Evolutionary conservation across 2,888 invertebrate species (phyloP).

Genomic region (Nomada fabriciana): DNA sequence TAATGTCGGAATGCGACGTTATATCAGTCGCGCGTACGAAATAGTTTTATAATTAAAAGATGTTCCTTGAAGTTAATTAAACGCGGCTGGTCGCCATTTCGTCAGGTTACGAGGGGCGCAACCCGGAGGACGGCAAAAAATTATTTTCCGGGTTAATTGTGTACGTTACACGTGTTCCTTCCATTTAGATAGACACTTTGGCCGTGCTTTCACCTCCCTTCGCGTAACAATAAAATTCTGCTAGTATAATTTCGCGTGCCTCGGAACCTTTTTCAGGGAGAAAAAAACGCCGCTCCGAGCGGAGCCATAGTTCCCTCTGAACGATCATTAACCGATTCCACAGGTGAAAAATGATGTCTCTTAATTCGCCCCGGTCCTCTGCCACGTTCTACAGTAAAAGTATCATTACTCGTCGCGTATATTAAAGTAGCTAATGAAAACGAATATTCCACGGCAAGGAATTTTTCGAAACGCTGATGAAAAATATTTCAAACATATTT

Average conservation of each 20-base stretch:
- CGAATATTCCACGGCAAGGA: too few species aligned
- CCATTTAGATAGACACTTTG: conserved; percentile 56
- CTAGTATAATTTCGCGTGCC: conserved; percentile 25
- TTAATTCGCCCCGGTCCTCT: neutral
- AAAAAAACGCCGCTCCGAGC: neutral
- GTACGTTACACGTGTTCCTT: conserved; percentile 64
- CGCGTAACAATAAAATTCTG: conserved; percentile 44
- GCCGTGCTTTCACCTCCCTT: conserved; percentile 1
- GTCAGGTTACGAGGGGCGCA: conserved; percentile 44
- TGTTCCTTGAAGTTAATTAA: conserved; percentile 81
- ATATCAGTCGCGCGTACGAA: conserved; percentile 53
- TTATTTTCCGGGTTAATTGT: conserved; percentile 80
- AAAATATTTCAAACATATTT: too few species aligned
- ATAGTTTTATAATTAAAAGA: conserved; percentile 79
- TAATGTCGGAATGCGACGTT: conserved; percentile 65
- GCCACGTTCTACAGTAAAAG: neutral
- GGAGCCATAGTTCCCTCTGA: neutral
- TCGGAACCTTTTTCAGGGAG: neutral
- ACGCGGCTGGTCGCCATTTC: conserved; percentile 58
- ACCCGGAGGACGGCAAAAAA: conserved; percentile 64
- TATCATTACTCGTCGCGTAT: neutral
- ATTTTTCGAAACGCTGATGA: too few species aligned
- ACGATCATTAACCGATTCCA: neutral
- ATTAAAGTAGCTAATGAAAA: too few species aligned
- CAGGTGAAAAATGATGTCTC: neutral